Base-by-base conservation (phyloP, 2,888 invertebrate genomes). In the Agonopterix arenella region DNA sequence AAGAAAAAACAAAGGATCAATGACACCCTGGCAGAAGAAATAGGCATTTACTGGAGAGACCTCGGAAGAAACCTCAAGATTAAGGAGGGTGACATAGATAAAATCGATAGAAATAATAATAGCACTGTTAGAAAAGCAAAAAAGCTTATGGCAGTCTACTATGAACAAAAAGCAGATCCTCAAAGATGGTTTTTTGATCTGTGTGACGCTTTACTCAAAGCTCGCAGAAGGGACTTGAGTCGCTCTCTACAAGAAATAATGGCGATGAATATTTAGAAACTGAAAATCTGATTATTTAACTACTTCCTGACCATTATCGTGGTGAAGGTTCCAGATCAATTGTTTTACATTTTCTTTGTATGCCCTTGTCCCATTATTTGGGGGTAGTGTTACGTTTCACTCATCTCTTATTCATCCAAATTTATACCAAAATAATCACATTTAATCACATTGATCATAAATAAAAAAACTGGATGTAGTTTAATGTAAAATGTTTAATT, bases 31-130 rank as follows among this genome's bases (percentile, higher is more conserved):
- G 62, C 61, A 48, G 73, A 77, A 55, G 74, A 80, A 55, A 82
- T 88, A 57, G 88, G 88, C 5, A 70, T 61, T 44, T 70, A 59
- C 49, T 89, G 89, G 89, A 69, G 74, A 41, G 80, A 81, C 43
- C 64, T 89, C 7, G 88, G 72, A 11, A 76, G 89, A 53, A 78
- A 75, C 54, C 66, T 89, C 18, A 72, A 70, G 48, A 69, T 86
- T 9, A 68, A 73, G 50, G 86, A 89, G 70, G 58, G 69, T 54
- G 62, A 53, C 2, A 88, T 89, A 50, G 80, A 85, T 60, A 68
- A 79, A 16, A 80, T 86, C 57, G 76, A 88, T 48, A 53, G 57
- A 13, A 66, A 70, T 42, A 59, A 72, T 48, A 64, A 58, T 44
- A 62, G 58, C 18, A 43, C 73, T 11, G 42, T 54, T 36, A 61